Base-by-base conservation (phyloP, 2,888 invertebrate species). In the Euspilapteryx auroguttella region DNA sequence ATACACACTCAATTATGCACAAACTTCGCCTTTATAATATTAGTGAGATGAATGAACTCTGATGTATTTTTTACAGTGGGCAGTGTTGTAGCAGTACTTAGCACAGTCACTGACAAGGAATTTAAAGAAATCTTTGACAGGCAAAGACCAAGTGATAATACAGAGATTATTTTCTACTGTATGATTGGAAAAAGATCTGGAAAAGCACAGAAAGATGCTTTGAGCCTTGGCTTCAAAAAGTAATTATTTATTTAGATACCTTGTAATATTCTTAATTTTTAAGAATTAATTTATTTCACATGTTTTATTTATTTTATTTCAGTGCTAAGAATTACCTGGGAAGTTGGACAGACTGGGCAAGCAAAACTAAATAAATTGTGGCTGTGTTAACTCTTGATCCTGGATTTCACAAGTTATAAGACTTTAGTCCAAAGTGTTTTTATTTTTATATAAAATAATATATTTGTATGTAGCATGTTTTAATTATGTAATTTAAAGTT, bases 141-240 rank as follows among this genome's bases (percentile, higher is more conserved):
- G 30, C 44, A 63, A 1, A 86, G 86, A 42, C 88, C 88, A 0
- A 35, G 49, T 1, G 50, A 61, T 29, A 54, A 80, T 23, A 73
- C 79, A 3, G 78, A 80, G 40, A 62, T 88, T 2, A 83, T 88
- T 38, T 80, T 88, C 38, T 83, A 82, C 28, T 89, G 88, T 46
- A 81, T 78, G 55, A 77, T 82, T 33, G 88, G 88, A 7, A 81
- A 62, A 42, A 75, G 87, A 44, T 83, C 85, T 37, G 73, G 64
- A 6, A 78, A 61, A 44, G 86, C 86, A 3, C 80, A 83, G 39
- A 69, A 79, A 42, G 71, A 71, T 39, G 79, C 82, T 23, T 40
- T 63, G 14, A 65, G 73, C 39, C 41, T 80, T 30, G 85, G 85
- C 45, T 86, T 63, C 48, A 65, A 65, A 43, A 81, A 82, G 85